These are phyloP conservation scores for Crossocerus cetratus DNA, from an alignment of 2,888 invertebrate genomes.

Conservation along the genomic window DNA sequence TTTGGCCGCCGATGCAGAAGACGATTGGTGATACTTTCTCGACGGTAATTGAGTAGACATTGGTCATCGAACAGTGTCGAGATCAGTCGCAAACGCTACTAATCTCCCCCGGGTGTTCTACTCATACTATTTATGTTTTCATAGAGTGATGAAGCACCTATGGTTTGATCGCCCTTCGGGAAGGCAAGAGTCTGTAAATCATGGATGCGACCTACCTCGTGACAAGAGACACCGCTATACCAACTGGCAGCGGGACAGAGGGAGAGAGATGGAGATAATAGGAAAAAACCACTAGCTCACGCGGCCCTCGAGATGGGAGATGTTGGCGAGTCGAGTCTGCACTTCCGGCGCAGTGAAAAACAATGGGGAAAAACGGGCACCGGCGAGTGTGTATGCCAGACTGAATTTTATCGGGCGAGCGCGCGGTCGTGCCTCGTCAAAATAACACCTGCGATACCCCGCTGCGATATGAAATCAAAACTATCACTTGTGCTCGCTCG, in stretches of 20 bases:
- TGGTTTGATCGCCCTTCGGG: no score
- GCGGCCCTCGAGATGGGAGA: conserved; percentile 1
- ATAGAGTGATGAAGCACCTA: no score
- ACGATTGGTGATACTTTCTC: no score
- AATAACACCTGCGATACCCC: conserved; percentile 43
- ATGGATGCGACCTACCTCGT: not conserved
- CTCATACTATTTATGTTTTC: no score
- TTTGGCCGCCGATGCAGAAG: no score
- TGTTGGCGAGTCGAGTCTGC: conserved; percentile 22
- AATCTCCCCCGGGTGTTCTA: no score
- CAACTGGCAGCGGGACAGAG: conserved; percentile 19
- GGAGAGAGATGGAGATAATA: not conserved
- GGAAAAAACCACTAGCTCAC: conserved; percentile 15
- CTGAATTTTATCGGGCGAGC: conserved; percentile 50
- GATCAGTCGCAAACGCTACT: no score
- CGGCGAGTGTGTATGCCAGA: conserved; percentile 26
- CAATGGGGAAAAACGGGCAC: conserved; percentile 20
- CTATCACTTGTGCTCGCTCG: conserved; percentile 24
- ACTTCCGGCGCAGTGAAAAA: conserved; percentile 32
- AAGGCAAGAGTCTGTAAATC: not conserved
- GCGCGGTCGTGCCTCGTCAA: conserved; percentile 47
- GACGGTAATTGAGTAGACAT: no score
- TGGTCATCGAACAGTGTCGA: no score
- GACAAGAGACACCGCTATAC: not conserved
- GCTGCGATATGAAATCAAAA: conserved; percentile 43